A percentile compares a stretch with the other conserved stretches of the same genome.
Evolutionary conservation across 1,140 invertebrate genomes (phyloP).

Genomic region (Batillaria attramentaria): DNA sequence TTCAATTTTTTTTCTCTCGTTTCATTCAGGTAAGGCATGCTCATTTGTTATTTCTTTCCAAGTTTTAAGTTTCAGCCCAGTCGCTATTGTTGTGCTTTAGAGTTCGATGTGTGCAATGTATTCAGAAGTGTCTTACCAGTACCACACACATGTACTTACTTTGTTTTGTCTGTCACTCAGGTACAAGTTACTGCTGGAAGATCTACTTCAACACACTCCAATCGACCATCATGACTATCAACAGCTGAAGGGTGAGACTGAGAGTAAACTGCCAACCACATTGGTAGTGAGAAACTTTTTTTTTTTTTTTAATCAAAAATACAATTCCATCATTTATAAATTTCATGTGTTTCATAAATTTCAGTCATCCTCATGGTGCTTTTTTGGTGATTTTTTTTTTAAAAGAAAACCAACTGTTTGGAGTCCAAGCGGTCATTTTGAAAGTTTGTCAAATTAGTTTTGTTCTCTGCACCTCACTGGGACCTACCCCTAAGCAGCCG

Average conservation of each 20-base stretch:
- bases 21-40: no score
- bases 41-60: no score
- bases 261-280: no score
- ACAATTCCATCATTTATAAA: background rate
- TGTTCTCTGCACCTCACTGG: no score
- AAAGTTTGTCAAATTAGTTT: background rate
- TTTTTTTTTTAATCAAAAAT: background rate
- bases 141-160: no score
- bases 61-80: no score
- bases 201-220: constrained; percentile 79
- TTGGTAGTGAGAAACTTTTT: background rate
- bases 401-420: background rate
- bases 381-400: background rate
- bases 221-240: constrained; percentile 77
- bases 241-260: constrained; percentile 59
- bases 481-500: no score
- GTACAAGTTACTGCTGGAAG: constrained; percentile 81
- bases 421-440: background rate
- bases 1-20: no score
- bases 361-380: background rate
- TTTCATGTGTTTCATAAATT: background rate
- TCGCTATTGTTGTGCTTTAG: no score
- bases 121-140: no score
- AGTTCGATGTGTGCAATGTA: no score
- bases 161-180: no score